These are phyloP conservation scores for Perca schrenkii DNA, from an alignment of 2,113 vertebrate genomes.

Conservation along the genomic window DNA sequence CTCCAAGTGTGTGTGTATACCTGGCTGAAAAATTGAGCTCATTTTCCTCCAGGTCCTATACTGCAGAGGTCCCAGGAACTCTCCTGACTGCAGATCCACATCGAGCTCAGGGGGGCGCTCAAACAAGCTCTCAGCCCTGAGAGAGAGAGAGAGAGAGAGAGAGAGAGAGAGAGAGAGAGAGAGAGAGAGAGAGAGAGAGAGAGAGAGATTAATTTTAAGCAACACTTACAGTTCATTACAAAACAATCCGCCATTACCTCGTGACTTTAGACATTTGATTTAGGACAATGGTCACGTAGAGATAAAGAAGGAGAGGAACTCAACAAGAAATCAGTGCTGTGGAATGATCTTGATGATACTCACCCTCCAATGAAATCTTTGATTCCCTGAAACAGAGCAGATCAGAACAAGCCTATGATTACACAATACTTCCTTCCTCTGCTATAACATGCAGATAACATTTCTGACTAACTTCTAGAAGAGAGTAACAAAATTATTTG, in stretches of 20 bases:
- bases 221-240: background rate
- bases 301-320: background rate
- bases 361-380: constrained; percentile 83
- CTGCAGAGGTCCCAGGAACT: constrained; percentile 80
- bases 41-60: constrained; percentile 83
- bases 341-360: constrained; percentile 39
- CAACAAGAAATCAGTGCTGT: background rate
- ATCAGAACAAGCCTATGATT: constrained; percentile 20
- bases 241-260: background rate
- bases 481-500: background rate
- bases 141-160: background rate
- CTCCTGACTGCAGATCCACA: constrained; percentile 71
- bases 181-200: no score
- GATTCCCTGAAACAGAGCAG: constrained; percentile 76
- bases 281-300: background rate
- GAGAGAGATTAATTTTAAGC: background rate
- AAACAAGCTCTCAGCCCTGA: constrained; percentile 76
- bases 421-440: constrained; percentile 14
- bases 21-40: constrained; percentile 74
- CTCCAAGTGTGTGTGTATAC: constrained; percentile 50
- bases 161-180: no score
- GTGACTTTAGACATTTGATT: background rate
- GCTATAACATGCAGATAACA: constrained; percentile 2
- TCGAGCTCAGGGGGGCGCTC: constrained; percentile 65
- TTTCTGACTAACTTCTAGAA: background rate